Evolutionary conservation across 2,113 vertebrate species (phyloP).

Genomic region (Myocastor coypus): DNA sequence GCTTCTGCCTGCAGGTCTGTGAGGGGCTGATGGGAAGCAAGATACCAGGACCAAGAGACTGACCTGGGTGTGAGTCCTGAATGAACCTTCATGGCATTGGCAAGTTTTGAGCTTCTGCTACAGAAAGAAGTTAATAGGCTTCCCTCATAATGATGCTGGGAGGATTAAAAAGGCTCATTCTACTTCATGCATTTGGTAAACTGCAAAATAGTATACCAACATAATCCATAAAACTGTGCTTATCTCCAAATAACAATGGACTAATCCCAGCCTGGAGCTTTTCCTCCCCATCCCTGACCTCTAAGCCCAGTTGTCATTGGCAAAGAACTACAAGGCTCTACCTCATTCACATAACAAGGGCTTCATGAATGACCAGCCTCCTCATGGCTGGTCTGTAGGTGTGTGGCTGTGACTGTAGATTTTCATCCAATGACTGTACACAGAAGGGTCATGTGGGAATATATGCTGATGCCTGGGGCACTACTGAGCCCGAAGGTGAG

Average conservation of each 20-base stretch:
- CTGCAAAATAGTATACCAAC: background rate
- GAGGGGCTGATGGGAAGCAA: background rate
- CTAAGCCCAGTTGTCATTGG: background rate
- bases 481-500: background rate
- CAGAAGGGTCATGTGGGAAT: background rate
- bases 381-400: background rate
- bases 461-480: background rate
- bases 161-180: conserved; percentile 34
- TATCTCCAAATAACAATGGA: background rate
- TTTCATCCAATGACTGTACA: background rate
- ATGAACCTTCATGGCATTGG: background rate
- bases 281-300: background rate
- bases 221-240: background rate
- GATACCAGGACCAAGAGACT: background rate
- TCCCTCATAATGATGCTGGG: background rate
- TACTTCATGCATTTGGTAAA: conserved; percentile 50
- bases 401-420: background rate
- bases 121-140: conserved; percentile 4
- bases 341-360: background rate
- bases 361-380: background rate
- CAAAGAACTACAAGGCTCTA: background rate
- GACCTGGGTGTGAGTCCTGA: background rate
- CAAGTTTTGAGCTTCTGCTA: background rate
- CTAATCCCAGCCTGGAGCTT: conserved; percentile 9
- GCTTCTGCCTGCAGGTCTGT: background rate